Evolutionary conservation across 2,888 invertebrate genomes (phyloP).

Genomic region (Scaptomyza tumidula): DNA sequence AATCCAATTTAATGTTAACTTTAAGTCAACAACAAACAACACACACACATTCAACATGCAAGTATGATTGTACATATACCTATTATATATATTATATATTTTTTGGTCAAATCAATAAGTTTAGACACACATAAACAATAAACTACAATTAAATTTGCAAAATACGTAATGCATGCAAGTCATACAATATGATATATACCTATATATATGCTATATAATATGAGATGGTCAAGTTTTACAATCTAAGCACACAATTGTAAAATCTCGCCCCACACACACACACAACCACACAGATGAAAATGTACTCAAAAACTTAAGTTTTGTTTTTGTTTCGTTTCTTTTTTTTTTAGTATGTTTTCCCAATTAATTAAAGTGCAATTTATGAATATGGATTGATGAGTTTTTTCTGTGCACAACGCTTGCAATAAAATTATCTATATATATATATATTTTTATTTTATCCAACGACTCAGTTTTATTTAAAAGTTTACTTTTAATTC

Average conservation of each 20-base stretch:
- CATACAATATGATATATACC: conserved; percentile 44
- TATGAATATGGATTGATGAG: conserved; percentile 35
- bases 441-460: conserved; percentile 29
- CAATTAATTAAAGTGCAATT: conserved; percentile 48
- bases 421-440: conserved; percentile 33
- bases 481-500: conserved; percentile 23
- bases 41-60: background rate
- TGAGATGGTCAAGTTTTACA: conserved; percentile 28
- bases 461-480: conserved; percentile 57
- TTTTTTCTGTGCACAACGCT: conserved; percentile 12
- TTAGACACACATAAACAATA: conserved; percentile 26
- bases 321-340: conserved; percentile 25
- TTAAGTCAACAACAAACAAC: conserved; percentile 43
- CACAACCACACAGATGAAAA: conserved; percentile 28
- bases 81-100: conserved; percentile 2
- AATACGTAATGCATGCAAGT: conserved; percentile 65
- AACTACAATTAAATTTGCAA: conserved; percentile 47
- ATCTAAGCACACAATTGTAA: conserved; percentile 25
- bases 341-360: conserved; percentile 29
- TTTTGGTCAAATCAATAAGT: conserved; percentile 39
- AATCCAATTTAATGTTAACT: conserved; percentile 55
- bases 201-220: conserved; percentile 9
- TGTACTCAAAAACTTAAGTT: conserved; percentile 52
- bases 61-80: conserved; percentile 25
- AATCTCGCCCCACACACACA: conserved; percentile 9